Conservation (phyloP, 2,797 vertebrate species). For the Tachyglossus aculeatus region DNA sequence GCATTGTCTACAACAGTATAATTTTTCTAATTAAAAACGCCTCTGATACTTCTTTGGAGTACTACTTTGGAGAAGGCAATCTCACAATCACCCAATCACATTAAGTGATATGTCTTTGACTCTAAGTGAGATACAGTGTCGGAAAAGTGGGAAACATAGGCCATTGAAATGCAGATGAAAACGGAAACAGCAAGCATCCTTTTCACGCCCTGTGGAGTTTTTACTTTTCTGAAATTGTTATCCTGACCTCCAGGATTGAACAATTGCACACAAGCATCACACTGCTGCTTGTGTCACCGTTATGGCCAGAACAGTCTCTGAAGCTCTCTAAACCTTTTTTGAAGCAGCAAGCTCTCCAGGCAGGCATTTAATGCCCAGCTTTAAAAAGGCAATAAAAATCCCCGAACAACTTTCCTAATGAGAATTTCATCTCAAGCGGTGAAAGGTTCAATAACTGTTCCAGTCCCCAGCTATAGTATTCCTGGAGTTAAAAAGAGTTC, state of each 20-base stretch:
- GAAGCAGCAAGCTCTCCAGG: not conserved
- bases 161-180: not conserved
- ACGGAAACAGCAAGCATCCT: not conserved
- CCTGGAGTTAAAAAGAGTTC: not conserved
- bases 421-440: not conserved
- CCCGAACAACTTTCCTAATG: not conserved
- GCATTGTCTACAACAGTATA: not conserved
- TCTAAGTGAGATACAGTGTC: not conserved
- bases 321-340: not conserved
- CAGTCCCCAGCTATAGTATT: not conserved
- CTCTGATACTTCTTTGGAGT: slow-evolving; percentile 15
- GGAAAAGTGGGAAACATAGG: slow-evolving; percentile 3
- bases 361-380: not conserved
- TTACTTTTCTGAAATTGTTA: not conserved
- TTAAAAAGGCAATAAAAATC: slow-evolving; percentile 8
- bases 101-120: not conserved
- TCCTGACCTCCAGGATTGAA: not conserved
- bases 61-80: not conserved
- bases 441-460: not conserved
- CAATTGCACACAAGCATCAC: not conserved
- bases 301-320: not conserved
- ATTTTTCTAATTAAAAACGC: slow-evolving; percentile 3
- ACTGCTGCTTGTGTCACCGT: not conserved
- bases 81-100: not conserved
- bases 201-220: not conserved